phyloP scores from a whole-genome alignment of 2,888 invertebrate species.

The Aspidiotus rigidus region DNA sequence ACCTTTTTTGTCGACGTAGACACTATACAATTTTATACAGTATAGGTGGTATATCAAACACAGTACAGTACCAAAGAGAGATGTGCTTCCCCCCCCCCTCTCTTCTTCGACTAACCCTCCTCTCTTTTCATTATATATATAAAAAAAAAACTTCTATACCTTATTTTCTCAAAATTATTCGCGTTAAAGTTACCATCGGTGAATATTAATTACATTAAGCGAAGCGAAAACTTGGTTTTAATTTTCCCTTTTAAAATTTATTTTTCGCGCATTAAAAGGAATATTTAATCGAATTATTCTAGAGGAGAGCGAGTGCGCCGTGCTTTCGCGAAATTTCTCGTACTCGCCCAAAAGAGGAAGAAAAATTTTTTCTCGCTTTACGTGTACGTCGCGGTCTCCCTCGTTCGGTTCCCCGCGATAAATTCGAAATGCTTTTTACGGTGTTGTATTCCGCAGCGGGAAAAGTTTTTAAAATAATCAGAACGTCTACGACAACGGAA shows the following conservation, averaged over 20 bases:
- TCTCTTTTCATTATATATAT: background rate
- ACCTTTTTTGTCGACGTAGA: constrained; percentile 12
- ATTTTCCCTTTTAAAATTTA: constrained; percentile 29
- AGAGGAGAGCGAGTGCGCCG: constrained; percentile 13
- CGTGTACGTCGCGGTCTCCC: too few relatives aligned
- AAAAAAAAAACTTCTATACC: constrained; percentile 15
- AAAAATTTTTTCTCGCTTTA: too few relatives aligned
- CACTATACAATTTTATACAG: constrained; percentile 25
- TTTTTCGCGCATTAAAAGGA: constrained; percentile 31
- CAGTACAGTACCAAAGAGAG: constrained; percentile 19
- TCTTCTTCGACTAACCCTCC: background rate
- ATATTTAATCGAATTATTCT: constrained; percentile 32
- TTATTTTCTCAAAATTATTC: constrained; percentile 33
- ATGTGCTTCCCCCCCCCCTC: background rate
- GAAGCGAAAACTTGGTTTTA: constrained; percentile 31
- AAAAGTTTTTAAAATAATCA: constrained; percentile 2
- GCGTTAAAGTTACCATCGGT: constrained; percentile 30
- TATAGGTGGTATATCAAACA: too few relatives aligned
- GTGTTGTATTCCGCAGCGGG: background rate
- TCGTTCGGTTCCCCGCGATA: too few relatives aligned
- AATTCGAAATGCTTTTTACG: background rate
- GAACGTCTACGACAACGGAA: background rate
- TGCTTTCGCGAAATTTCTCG: too few relatives aligned
- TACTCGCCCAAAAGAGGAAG: too few relatives aligned
- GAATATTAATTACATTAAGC: constrained; percentile 34